Evolutionary conservation across 2,113 vertebrate species (phyloP), one percentile per base, ranked within the genome.

Genomic region (Anarrhichthys ocellatus): DNA sequence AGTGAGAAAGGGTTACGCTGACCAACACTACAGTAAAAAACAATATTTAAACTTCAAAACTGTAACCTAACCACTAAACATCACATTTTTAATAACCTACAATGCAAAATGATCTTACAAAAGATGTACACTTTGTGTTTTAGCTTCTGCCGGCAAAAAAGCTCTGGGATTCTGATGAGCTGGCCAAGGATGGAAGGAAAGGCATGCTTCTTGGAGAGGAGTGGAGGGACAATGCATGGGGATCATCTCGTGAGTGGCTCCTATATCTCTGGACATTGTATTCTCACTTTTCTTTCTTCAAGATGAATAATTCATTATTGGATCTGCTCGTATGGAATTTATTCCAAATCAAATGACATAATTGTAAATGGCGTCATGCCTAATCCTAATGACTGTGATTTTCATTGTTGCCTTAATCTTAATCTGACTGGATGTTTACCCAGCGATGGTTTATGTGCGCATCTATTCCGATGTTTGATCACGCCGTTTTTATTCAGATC

Each of bases 101-200:
- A 4, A 9, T 56, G 8, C 5, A 0, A 58, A 24, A 9, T 34
- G 0, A 62, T 67, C 22, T 29, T 56, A 15, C 58, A 40, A 14
- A 76, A 36, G 9, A 15, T 63, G 1, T 48, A 6, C 2, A 24
- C 9, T 68, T 20, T 73, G 38, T 66, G 87, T 88, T 88, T 83
- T 88, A 99, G 98, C 97, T 99, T 93, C 95, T 99, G 93, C 98
- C 98, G 84, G 96, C 98, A 76, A 99, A 99, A 96, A 99, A 99
- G 89, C 97, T 99, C 90, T 99, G 98, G 98, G 98, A 99, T 94
- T 97, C 97, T 88, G 98, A 99, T 95, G 98, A 99, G 93, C 92
- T 97, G 94, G 94, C 97, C 91, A 99, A 99, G 95, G 98, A 99
- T 95, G 97, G 97, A 93, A 96, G 98, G 93, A 99, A 99, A 96